These are phyloP conservation scores for Chunga burmeisteri DNA, from an alignment of 2,113 vertebrate genomes.

Conservation along the genomic window DNA sequence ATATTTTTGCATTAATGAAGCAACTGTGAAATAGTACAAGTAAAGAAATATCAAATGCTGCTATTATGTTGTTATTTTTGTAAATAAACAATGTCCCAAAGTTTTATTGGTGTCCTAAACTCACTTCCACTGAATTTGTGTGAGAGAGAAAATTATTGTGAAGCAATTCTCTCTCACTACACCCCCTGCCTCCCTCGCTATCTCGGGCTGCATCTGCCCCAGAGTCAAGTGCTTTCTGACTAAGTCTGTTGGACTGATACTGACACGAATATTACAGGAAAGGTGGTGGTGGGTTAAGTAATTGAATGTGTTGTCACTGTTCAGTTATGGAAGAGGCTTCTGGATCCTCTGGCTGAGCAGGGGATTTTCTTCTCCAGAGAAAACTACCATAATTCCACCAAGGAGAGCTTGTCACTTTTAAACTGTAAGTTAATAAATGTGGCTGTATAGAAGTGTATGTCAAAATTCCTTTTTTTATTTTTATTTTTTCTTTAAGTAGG, in stretches of 20 bases:
- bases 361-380: not conserved
- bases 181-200: too few species aligned
- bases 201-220: not conserved
- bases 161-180: not conserved
- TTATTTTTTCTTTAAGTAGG: not conserved
- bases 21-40: not conserved
- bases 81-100: constrained; percentile 60
- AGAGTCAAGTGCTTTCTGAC: not conserved
- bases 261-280: not conserved
- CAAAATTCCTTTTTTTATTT: not conserved
- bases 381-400: not conserved
- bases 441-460: not conserved
- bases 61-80: constrained; percentile 48
- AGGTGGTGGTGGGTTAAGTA: not conserved
- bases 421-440: not conserved
- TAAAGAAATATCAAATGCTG: constrained; percentile 37
- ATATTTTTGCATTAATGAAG: constrained; percentile 45
- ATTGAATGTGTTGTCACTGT: not conserved
- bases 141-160: not conserved
- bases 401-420: not conserved
- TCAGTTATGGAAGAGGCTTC: not conserved
- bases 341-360: not conserved
- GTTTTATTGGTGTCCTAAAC: not conserved
- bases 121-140: not conserved
- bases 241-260: not conserved